Conservation (phyloP, 2,113 vertebrate species). For the Cavia porcellus region DNA sequence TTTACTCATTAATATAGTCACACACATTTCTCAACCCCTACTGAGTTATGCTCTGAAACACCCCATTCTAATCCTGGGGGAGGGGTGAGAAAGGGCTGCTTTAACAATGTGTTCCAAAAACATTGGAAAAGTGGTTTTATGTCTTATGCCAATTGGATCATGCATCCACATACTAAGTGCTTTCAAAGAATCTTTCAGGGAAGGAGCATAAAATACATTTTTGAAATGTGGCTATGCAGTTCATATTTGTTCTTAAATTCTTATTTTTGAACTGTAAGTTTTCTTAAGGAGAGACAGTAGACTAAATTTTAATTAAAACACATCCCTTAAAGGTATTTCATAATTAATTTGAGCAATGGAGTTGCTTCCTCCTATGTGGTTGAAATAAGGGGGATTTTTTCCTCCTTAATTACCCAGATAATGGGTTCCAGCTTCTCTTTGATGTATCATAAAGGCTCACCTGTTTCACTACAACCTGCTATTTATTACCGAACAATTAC, state of each 20-base stretch:
- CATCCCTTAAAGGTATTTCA: conserved; percentile 73
- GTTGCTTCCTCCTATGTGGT: conserved; percentile 73
- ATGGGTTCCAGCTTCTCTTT: conserved; percentile 81
- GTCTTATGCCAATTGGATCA: conserved; percentile 11
- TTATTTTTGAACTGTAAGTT: conserved; percentile 43
- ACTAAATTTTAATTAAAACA: conserved; percentile 75
- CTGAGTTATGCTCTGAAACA: background rate
- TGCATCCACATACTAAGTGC: background rate
- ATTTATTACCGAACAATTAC: conserved; percentile 82
- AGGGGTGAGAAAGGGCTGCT: background rate
- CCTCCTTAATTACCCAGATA: conserved; percentile 77
- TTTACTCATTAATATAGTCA: conserved; percentile 3
- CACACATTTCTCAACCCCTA: background rate
- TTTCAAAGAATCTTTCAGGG: conserved; percentile 14
- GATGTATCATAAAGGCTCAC: conserved; percentile 80
- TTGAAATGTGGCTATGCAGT: conserved; percentile 11
- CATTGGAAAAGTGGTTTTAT: conserved; percentile 18
- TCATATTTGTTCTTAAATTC: conserved; percentile 53
- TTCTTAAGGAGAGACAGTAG: conserved; percentile 59
- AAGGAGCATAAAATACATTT: conserved; percentile 15
- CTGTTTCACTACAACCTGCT: conserved; percentile 80
- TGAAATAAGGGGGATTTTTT: conserved; percentile 66
- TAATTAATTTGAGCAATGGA: conserved; percentile 77
- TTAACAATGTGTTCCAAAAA: conserved; percentile 36
- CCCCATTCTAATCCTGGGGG: background rate